Evolutionary conservation across 2,797 vertebrate species (phyloP).

Genomic region (Chelidonichthys spinosus): DNA sequence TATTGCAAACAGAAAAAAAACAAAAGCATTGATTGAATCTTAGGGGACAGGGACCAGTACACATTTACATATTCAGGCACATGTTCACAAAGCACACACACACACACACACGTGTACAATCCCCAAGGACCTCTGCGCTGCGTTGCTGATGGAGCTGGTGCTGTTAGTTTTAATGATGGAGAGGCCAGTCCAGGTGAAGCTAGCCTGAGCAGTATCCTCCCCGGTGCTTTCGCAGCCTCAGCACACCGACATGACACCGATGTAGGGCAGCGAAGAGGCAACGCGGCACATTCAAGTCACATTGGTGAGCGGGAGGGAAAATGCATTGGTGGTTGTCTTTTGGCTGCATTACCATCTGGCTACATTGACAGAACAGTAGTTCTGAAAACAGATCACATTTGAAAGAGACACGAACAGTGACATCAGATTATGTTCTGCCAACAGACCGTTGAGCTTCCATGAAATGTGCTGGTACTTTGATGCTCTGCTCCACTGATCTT

Average conservation of each 20-base stretch:
- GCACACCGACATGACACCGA: conserved; percentile 74
- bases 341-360: conserved; percentile 45
- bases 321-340: conserved; percentile 33
- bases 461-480: conserved; percentile 43
- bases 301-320: conserved; percentile 43
- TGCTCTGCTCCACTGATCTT: conserved; percentile 43
- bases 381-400: conserved; percentile 43
- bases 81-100: conserved; percentile 29
- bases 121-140: conserved; percentile 48
- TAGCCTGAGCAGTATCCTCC: conserved; percentile 63
- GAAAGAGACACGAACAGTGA: conserved; percentile 27
- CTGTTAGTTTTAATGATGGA: conserved; percentile 78
- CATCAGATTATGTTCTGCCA: conserved; percentile 27
- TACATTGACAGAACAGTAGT: conserved; percentile 18
- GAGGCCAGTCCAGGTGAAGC: conserved; percentile 74
- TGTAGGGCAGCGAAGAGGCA: conserved; percentile 78
- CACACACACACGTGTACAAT: conserved; percentile 1
- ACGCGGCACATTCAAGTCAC: conserved; percentile 65
- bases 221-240: conserved; percentile 70
- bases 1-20: conserved; percentile 36
- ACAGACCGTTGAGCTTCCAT: conserved; percentile 10
- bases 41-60: conserved; percentile 22
- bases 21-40: conserved; percentile 44
- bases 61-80: conserved; percentile 21
- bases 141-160: conserved; percentile 65